phyloP scores from a whole-genome alignment of 2,888 invertebrate species.

The Parasteatoda lunata region DNA sequence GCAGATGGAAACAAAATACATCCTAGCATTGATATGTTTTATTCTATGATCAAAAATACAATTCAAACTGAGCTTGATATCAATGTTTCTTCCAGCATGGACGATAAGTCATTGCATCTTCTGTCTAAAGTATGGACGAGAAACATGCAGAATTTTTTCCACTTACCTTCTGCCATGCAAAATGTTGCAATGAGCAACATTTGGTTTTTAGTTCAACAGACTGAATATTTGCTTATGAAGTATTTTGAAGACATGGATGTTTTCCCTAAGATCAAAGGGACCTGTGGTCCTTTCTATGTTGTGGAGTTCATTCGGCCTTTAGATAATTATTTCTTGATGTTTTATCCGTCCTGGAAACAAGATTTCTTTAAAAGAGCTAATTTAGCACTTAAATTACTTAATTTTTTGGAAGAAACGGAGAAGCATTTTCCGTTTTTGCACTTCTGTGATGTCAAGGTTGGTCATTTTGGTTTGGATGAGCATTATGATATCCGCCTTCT shows the following conservation, averaged over 20 bases:
- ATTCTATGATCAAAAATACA: constrained; percentile 63
- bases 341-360: constrained; percentile 67
- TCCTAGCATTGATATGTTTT: constrained; percentile 59
- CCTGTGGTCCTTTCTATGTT: constrained; percentile 81
- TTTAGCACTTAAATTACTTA: constrained; percentile 77
- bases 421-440: constrained; percentile 79
- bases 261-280: constrained; percentile 81
- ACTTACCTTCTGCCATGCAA: constrained; percentile 34
- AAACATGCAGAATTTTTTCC: constrained; percentile 44
- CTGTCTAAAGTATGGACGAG: constrained; percentile 62
- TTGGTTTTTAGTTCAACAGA: constrained; percentile 80
- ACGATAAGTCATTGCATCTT: constrained; percentile 27
- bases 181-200: constrained; percentile 78
- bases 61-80: constrained; percentile 54
- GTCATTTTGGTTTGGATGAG: constrained; percentile 80
- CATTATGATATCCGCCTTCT: constrained; percentile 76
- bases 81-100: constrained; percentile 15
- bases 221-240: constrained; percentile 80
- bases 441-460: constrained; percentile 82
- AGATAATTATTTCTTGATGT: constrained; percentile 71
- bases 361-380: constrained; percentile 71
- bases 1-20: constrained; percentile 48
- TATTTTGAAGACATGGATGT: constrained; percentile 79
- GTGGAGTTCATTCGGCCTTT: constrained; percentile 80
- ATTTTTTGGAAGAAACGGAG: constrained; percentile 79